Conservation (phyloP, 2,113 vertebrate genomes). For the Tyto alba region DNA sequence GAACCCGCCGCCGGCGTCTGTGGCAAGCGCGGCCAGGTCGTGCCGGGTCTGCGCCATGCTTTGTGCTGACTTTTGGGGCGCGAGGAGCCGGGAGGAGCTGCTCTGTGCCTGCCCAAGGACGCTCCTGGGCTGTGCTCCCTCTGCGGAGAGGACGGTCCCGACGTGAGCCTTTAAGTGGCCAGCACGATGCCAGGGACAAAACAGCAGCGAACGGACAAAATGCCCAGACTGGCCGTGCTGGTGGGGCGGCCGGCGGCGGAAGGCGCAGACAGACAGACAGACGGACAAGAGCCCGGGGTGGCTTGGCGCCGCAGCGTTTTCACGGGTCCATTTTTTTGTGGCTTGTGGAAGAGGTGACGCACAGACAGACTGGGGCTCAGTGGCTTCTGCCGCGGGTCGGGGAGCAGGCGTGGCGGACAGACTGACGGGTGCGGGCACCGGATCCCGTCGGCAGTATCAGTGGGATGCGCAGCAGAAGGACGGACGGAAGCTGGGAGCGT, state of each 20-base stretch:
- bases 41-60: not conserved
- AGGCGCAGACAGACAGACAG: not conserved
- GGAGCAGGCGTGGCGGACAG: not conserved
- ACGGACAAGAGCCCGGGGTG: not conserved
- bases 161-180: not conserved
- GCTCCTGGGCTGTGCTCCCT: not conserved
- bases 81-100: not conserved
- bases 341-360: not conserved
- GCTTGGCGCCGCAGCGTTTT: not conserved
- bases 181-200: not conserved
- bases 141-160: not conserved
- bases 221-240: not conserved
- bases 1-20: fast-evolving
- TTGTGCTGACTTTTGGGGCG: not conserved
- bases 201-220: not conserved
- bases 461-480: not conserved
- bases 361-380: not conserved
- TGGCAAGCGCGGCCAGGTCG: not conserved
- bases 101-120: not conserved
- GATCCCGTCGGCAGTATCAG: not conserved
- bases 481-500: not conserved
- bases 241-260: not conserved
- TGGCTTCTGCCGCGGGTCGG: constrained; percentile 26
- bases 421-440: not conserved
- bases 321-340: not conserved